phyloP scores from a whole-genome alignment of 1,140 invertebrate genomes.

The Chrysomallon squamiferum region DNA sequence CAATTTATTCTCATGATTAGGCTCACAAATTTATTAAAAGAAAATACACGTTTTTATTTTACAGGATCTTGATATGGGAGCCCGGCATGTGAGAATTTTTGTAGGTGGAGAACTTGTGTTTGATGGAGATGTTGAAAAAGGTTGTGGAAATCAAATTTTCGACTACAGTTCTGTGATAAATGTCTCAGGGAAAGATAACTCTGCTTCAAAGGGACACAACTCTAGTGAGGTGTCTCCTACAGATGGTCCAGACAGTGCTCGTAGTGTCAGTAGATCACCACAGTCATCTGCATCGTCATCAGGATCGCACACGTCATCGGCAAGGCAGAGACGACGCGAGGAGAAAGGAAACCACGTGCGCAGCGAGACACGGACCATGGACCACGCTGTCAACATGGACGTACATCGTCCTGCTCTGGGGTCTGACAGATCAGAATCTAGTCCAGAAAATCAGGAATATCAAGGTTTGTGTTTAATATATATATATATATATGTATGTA shows the following conservation, averaged over 20 bases:
- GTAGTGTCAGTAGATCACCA: slow-evolving; percentile 36
- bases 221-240: slow-evolving; percentile 4
- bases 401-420: slow-evolving; percentile 14
- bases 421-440: slow-evolving; percentile 30
- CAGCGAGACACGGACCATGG: slow-evolving; percentile 49
- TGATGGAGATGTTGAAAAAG: slow-evolving; percentile 59
- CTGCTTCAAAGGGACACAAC: slow-evolving; percentile 16
- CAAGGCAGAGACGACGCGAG: slow-evolving; percentile 6
- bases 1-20: too few relatives aligned
- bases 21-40: not conserved
- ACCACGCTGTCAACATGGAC: slow-evolving; percentile 20
- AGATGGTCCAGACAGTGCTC: slow-evolving; percentile 31
- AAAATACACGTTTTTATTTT: slow-evolving; percentile 14
- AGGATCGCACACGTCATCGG: slow-evolving; percentile 16
- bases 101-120: slow-evolving; percentile 52
- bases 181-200: slow-evolving; percentile 19
- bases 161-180: slow-evolving; percentile 57
- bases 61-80: slow-evolving; percentile 58
- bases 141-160: slow-evolving; percentile 64
- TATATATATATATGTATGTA: too few relatives aligned
- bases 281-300: slow-evolving; percentile 38
- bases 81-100: slow-evolving; percentile 50
- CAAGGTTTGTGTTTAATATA: not conserved
- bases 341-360: slow-evolving; percentile 21
- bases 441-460: slow-evolving; percentile 11